Evolutionary conservation across 1,140 invertebrate genomes (phyloP).

Genomic region (Aradophagus sp.): DNA sequence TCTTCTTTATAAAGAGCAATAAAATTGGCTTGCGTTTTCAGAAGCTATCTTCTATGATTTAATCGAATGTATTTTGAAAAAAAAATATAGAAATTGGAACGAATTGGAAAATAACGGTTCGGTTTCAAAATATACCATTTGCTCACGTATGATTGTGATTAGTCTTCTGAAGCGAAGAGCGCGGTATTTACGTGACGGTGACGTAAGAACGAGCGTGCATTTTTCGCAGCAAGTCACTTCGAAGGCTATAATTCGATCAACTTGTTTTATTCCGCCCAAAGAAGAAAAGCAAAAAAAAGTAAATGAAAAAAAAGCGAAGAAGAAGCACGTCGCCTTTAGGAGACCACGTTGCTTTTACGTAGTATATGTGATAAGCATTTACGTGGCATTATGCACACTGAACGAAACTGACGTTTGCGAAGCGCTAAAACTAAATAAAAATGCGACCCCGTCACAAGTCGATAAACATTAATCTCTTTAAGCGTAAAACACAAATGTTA

Average conservation of each 20-base stretch:
- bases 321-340: slow-evolving; percentile 31
- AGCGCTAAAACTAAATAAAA: slow-evolving; percentile 20
- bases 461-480: slow-evolving; percentile 45
- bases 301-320: slow-evolving; percentile 13
- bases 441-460: slow-evolving; percentile 11
- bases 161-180: slow-evolving; percentile 45
- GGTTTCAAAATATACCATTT: slow-evolving; percentile 37
- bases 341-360: slow-evolving; percentile 43
- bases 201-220: slow-evolving; percentile 28
- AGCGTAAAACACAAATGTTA: slow-evolving; percentile 46
- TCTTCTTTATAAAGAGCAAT: slow-evolving; percentile 25
- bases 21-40: slow-evolving; percentile 1
- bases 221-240: slow-evolving; percentile 37
- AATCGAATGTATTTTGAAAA: not conserved
- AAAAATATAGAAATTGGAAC: not conserved
- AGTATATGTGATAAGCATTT: slow-evolving; percentile 48
- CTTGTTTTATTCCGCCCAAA: slow-evolving; percentile 57
- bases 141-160: slow-evolving; percentile 55
- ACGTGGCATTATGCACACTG: slow-evolving; percentile 41
- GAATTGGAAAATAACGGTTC: slow-evolving; percentile 5
- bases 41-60: too few relatives aligned
- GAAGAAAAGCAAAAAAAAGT: slow-evolving; percentile 12
- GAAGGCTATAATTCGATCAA: slow-evolving; percentile 51
- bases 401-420: slow-evolving; percentile 37
- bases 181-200: slow-evolving; percentile 32